Conservation (phyloP, 2,797 vertebrate genomes). For the Chloroceryle inda region DNA sequence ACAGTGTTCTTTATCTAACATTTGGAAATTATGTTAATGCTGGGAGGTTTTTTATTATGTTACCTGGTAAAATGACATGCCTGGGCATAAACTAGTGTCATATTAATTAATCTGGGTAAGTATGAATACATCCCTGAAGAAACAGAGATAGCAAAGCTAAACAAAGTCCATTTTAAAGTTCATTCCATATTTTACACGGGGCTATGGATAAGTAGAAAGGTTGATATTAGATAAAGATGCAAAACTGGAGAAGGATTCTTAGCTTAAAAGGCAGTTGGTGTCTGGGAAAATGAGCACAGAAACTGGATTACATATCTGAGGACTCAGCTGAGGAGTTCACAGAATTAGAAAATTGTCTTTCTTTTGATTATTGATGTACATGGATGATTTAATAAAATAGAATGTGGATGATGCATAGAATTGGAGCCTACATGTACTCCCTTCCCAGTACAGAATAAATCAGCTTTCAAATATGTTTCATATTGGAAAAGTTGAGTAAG, state of each 20-base stretch:
- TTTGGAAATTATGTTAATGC: background rate
- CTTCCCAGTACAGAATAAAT: constrained; percentile 27
- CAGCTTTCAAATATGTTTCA: constrained; percentile 31
- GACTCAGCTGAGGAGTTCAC: background rate
- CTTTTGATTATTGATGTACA: constrained; percentile 38
- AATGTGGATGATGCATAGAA: background rate
- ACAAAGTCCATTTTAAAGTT: constrained; percentile 1
- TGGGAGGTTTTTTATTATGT: background rate
- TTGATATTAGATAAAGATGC: background rate
- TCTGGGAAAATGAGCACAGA: background rate
- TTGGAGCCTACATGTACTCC: background rate
- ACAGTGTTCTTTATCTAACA: background rate
- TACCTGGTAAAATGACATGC: background rate
- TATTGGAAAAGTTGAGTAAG: background rate
- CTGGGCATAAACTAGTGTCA: background rate
- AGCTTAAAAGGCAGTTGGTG: background rate
- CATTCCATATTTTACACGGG: background rate
- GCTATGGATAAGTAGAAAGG: background rate
- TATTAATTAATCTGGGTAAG: background rate
- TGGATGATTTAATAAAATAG: constrained; percentile 41
- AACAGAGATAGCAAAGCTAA: background rate
- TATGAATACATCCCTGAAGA: background rate
- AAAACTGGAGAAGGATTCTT: background rate
- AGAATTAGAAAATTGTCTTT: constrained; percentile 25
- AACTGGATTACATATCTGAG: background rate